These are phyloP conservation scores for Sandelia bainsii DNA, from an alignment of 2,797 vertebrate species.

Conservation along the genomic window DNA sequence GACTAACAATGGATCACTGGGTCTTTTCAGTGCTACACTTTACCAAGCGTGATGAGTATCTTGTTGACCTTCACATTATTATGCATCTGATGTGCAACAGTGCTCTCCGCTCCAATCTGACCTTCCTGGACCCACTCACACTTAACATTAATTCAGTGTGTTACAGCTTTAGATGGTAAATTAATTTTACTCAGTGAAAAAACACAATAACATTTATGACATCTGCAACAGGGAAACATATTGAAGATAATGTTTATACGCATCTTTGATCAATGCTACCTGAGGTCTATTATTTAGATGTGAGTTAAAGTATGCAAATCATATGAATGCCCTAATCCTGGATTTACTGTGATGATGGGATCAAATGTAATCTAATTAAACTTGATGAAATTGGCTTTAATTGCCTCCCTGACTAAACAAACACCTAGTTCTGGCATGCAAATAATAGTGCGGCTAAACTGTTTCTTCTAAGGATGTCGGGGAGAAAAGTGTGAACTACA, in stretches of 20 bases:
- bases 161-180: slow-evolving; percentile 51
- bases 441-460: slow-evolving; percentile 62
- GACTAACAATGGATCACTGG: slow-evolving; percentile 67
- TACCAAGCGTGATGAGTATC: slow-evolving; percentile 64
- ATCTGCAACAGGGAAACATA: slow-evolving; percentile 31
- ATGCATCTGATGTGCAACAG: slow-evolving; percentile 73
- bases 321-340: slow-evolving; percentile 68
- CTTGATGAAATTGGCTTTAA: slow-evolving; percentile 81
- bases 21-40: slow-evolving; percentile 68
- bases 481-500: slow-evolving; percentile 57
- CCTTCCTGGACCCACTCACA: slow-evolving; percentile 59
- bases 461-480: slow-evolving; percentile 18
- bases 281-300: slow-evolving; percentile 49
- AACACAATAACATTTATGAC: neutral
- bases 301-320: slow-evolving; percentile 67
- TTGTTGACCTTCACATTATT: slow-evolving; percentile 81
- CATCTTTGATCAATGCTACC: slow-evolving; percentile 47
- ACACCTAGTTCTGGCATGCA: slow-evolving; percentile 78
- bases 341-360: slow-evolving; percentile 71
- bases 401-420: slow-evolving; percentile 81
- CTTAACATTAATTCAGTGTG: slow-evolving; percentile 51
- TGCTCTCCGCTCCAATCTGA: slow-evolving; percentile 61
- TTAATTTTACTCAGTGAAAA: slow-evolving; percentile 24
- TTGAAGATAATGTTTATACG: slow-evolving; percentile 26
- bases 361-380: slow-evolving; percentile 81